Evolutionary conservation across 2,797 vertebrate species (phyloP), one percentile per base, ranked within the genome.

Genomic region (Cygnus olor): DNA sequence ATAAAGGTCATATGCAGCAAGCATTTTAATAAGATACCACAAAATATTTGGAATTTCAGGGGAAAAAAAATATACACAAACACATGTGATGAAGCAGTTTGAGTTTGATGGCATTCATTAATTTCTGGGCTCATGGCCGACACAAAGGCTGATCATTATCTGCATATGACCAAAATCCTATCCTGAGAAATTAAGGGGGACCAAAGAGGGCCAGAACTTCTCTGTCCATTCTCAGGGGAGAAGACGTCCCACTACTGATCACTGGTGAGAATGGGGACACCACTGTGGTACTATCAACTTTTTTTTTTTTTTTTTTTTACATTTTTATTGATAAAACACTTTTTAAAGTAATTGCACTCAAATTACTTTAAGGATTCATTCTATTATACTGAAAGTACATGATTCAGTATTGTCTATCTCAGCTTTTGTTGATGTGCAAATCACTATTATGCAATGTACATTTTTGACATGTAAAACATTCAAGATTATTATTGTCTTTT

Each of bases 1-100:
- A 13, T 36, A 78, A 53, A 2, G 20, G 38, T 58, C 49, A 74
- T 1, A 4, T 0, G 0, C 4, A n/a, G 22, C 17, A 6, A 2
- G 6, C 40, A 6, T 60, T 72, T 60, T 24, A 25, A 42, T 49
- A 69, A 65, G 20, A 58, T 6, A 53, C 20, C 19, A 68, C n/a
- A 21, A 22, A 70, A 11, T 44, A 49, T 40, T 49, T 58, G 24
- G 3, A 20, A 51, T 7, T 9, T 54, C 17, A 58, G 27, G 24
- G 6, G 17, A 24, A 40, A 21, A 24, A 24, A 3, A 21, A 16
- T 9, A 53, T 7, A 27, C 16, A 27, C 16, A 56, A 68, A 63
- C 0, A 1, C 14, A 22, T 12, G 28, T 56, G 25, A 42, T 54
- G 11, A 85, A 72, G 13, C 14, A n/a, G 38, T 42, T 77, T 25